Base-by-base conservation (phyloP, 2,888 invertebrate genomes). In the Xestia c-nigrum region DNA sequence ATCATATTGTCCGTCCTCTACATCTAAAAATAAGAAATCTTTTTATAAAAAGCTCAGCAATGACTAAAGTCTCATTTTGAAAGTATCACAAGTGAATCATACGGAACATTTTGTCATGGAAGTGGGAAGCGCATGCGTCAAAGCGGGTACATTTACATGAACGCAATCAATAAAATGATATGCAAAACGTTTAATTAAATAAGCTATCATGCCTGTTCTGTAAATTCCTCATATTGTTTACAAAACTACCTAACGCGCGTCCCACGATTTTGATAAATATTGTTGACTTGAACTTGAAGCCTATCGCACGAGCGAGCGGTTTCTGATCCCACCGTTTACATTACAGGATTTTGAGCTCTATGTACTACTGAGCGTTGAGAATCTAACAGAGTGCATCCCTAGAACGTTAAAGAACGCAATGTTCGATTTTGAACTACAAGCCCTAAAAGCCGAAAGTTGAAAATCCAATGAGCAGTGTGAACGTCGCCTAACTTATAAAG, bases 151-250 rank as follows among this genome's bases (percentile, higher is more conserved):
- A 71, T 84, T 52, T 57, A 50, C 52, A 67, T 66, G 31, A 7
- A 61, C 67, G 52, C 47, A 78, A 82, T 82, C 85, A 74, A 72
- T 43, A 57, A 68, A 74, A 52, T 66, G 65, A 76, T 78, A 74
- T 74, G 83, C 76, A 74, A 76, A 80, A 74, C 50, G 65, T 76
- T 74, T 24, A 10, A 83, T 72, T 59, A 72, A 77, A 65, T 55
- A 66, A 72, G 78, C 75, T 86, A 83, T 86, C 80, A 59, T 52
- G 46, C 50, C 14, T 16, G 57, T 50, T 64, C 47, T 76, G 61
- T 61, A 43, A 59, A 71, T 64, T 40, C 40, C 12, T 31, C 38
- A 19, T 63, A 16, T 43, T 57, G 57, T 66, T 72, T 46, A 66
- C 16, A 72, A 61, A 31, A 59, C 5, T 38, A 65, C 47, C 5